Base-by-base conservation (phyloP, 2,888 invertebrate genomes). In the Empis livida region DNA sequence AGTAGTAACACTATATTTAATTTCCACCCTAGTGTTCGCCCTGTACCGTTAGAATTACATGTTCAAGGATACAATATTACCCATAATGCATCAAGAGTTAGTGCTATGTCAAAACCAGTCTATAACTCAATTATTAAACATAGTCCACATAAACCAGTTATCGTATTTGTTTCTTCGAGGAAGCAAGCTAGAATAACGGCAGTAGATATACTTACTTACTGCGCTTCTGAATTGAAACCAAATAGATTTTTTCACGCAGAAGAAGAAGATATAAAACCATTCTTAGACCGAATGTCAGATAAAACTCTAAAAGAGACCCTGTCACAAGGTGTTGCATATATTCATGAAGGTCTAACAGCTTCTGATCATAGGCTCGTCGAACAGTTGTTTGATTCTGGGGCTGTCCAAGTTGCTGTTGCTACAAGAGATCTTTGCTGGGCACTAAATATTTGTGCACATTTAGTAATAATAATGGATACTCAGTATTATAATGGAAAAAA, bases 1-100 rank as follows among this genome's bases (percentile, higher is more conserved):
- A 86, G 85, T 57, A 80, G 93, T 3, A 90, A 92, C 57, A 83
- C 87, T 23, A 90, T 93, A 3, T 99, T 97, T 72, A 99, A 99
- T 74, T 99, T 99, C 72, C 96, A 97, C 63, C 97, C 99, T 0
- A 94, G 92, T 61, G 96, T 97, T 3, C 75, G 99, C 2, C 99
- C 97, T 0, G 76, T 95, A 37, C 95, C 95, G 0, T 71, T 99
- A 16, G 96, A 99, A 64, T 71, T 99, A 42, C 96, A 97, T 61
- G 93, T 99, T 47, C 91, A 79, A 78, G 96, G 97, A 14, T 89
- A 95, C 70, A 99, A 96, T 73, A 88, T 97, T 39, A 94, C 95
- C 0, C 99, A 99, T 73, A 96, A 95, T 62, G 91, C 90, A 0
- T 92, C 96, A 0, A 79, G 99, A 11, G 78, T 99, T 30, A 87